These are phyloP conservation scores for Embiotoca jacksoni DNA, from an alignment of 2,113 vertebrate species.

Conservation along the genomic window DNA sequence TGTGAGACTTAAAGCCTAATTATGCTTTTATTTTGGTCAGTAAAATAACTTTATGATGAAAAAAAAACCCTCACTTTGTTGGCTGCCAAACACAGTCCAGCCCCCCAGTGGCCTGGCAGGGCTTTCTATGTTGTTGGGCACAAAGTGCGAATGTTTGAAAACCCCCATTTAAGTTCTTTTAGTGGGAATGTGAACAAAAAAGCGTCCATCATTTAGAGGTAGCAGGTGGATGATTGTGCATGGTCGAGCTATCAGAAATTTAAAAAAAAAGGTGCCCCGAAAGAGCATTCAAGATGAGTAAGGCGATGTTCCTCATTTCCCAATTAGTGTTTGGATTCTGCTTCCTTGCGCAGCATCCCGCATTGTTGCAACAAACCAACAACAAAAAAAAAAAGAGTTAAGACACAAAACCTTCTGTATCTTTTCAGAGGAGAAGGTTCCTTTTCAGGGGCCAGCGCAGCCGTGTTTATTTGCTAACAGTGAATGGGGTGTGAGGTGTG, in stretches of 20 bases:
- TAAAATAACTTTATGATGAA: conserved; percentile 1
- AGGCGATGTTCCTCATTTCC: conserved; percentile 75
- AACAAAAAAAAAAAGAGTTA: conserved; percentile 73
- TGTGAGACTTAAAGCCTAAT: neutral
- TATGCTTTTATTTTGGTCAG: neutral
- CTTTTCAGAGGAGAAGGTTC: conserved; percentile 66
- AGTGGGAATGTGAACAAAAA: conserved; percentile 52
- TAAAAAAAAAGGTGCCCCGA: conserved; percentile 70
- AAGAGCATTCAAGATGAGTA: conserved; percentile 80
- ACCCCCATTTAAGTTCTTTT: conserved; percentile 76
- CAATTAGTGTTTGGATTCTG: conserved; percentile 78
- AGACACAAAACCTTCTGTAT: conserved; percentile 68
- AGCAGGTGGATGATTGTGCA: conserved; percentile 86
- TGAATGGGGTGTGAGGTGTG: conserved; percentile 73
- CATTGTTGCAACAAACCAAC: conserved; percentile 62
- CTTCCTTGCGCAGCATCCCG: conserved; percentile 63
- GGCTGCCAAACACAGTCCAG: conserved; percentile 44
- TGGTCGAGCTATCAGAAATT: conserved; percentile 74
- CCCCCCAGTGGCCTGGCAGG: conserved; percentile 10
- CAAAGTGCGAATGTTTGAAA: conserved; percentile 69
- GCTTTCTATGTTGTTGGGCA: conserved; percentile 45
- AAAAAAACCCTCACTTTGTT: conserved; percentile 4
- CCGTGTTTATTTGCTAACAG: conserved; percentile 63
- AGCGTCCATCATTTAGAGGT: conserved; percentile 65
- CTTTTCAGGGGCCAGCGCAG: conserved; percentile 47